These are phyloP conservation scores for Arenicola marina DNA, from an alignment of 2,888 invertebrate genomes.

Conservation along the genomic window DNA sequence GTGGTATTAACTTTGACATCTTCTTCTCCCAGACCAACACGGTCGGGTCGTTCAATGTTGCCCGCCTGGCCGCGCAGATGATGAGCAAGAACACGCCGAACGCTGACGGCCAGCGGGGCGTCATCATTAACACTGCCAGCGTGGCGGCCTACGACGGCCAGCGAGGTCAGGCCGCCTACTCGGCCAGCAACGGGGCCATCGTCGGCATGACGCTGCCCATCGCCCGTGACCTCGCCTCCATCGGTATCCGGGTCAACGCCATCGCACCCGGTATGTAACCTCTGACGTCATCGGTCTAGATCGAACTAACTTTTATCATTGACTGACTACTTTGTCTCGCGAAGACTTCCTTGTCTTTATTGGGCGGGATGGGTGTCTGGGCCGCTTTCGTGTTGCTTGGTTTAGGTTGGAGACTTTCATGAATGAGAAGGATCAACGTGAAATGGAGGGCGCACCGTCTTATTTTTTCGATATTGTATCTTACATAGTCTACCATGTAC, in stretches of 20 bases:
- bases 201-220: conserved; percentile 94
- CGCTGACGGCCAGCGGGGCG: conserved; percentile 84
- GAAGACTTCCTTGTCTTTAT: too few relatives aligned
- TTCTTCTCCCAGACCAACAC: conserved; percentile 74
- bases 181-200: conserved; percentile 91
- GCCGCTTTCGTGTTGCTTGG: too few relatives aligned
- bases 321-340: too few relatives aligned
- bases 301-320: too few relatives aligned
- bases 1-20: not conserved
- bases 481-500: too few relatives aligned
- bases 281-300: too few relatives aligned
- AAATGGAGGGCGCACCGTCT: too few relatives aligned
- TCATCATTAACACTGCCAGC: conserved; percentile 93
- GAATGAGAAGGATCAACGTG: too few relatives aligned
- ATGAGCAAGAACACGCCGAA: conserved; percentile 82
- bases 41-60: conserved; percentile 91
- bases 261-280: conserved; percentile 66
- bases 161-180: conserved; percentile 84
- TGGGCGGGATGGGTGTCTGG: too few relatives aligned
- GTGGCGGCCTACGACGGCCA: conserved; percentile 96
- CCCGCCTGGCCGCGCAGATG: conserved; percentile 78
- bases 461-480: too few relatives aligned
- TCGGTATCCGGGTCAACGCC: conserved; percentile 63
- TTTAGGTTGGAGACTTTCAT: too few relatives aligned
- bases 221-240: conserved; percentile 78